These are phyloP conservation scores for Holacanthella duospinosa DNA, from an alignment of 2,888 invertebrate genomes.

Conservation along the genomic window DNA sequence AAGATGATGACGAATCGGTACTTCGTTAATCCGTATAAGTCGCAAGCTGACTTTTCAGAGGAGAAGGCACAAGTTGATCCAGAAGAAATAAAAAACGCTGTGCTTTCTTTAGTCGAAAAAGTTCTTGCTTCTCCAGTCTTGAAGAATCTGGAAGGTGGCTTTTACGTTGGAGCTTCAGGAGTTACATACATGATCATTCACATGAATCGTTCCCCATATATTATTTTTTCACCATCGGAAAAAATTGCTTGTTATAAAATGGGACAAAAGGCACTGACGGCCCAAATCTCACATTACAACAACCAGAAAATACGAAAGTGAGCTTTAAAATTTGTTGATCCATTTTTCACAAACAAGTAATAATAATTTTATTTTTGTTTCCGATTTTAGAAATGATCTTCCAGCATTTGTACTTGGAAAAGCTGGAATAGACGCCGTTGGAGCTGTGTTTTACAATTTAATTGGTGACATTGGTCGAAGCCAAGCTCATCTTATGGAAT, in stretches of 20 bases:
- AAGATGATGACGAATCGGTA: not conserved
- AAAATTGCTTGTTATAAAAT: not conserved
- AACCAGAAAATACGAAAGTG: too few species aligned
- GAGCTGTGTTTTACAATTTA: slow-evolving; percentile 52
- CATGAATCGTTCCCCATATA: slow-evolving; percentile 49
- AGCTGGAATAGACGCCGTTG: slow-evolving; percentile 64
- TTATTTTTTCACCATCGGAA: not conserved
- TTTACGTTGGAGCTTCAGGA: slow-evolving; percentile 61
- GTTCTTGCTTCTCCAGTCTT: not conserved
- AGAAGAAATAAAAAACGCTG: not conserved
- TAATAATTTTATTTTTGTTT: not conserved
- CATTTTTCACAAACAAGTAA: too few species aligned
- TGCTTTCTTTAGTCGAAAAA: not conserved
- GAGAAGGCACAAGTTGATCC: too few species aligned
- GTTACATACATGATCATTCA: slow-evolving; percentile 66
- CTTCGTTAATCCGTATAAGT: not conserved
- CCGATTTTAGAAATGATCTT: not conserved
- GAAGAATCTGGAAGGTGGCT: slow-evolving; percentile 47
- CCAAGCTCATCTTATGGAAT: slow-evolving; percentile 42
- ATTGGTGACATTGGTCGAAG: slow-evolving; percentile 43
- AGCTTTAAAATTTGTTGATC: too few species aligned
- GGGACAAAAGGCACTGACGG: not conserved
- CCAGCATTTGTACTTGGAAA: slow-evolving; percentile 60
- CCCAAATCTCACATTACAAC: not conserved
- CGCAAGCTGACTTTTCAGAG: not conserved